phyloP scores from a whole-genome alignment of 2,113 vertebrate genomes.

The Amazona guildingii region DNA sequence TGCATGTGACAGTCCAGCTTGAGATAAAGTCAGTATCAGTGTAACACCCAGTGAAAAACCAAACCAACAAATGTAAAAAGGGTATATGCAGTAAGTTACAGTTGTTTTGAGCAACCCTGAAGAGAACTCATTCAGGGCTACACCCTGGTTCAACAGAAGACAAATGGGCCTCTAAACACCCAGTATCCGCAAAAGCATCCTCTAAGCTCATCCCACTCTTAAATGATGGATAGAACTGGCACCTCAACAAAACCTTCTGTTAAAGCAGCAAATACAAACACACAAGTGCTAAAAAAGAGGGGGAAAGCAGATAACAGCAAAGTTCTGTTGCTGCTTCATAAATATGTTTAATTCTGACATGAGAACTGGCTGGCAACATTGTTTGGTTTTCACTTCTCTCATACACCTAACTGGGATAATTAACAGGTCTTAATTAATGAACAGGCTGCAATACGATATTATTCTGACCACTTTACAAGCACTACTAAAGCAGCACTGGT shows the following conservation, averaged over 20 bases:
- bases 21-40: rapidly evolving
- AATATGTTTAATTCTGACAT: rapidly evolving
- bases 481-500: not conserved
- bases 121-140: rapidly evolving
- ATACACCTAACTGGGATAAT: not conserved
- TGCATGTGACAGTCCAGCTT: not conserved
- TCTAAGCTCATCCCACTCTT: not conserved
- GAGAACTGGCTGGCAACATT: not conserved
- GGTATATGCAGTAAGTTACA: rapidly evolving
- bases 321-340: not conserved
- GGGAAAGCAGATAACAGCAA: not conserved
- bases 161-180: not conserved
- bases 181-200: not conserved
- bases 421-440: not conserved
- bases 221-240: not conserved
- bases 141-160: rapidly evolving
- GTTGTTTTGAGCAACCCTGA: rapidly evolving
- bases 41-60: not conserved
- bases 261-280: too few relatives aligned
- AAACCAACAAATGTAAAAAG: rapidly evolving
- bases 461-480: not conserved
- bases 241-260: not conserved
- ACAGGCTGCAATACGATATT: not conserved
- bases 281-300: too few relatives aligned
- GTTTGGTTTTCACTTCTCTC: not conserved